A percentile compares a stretch with the other conserved stretches of the same genome.
These are phyloP conservation scores for Fistularia commersonii DNA, from an alignment of 2,797 vertebrate genomes.

Conservation along the genomic window DNA sequence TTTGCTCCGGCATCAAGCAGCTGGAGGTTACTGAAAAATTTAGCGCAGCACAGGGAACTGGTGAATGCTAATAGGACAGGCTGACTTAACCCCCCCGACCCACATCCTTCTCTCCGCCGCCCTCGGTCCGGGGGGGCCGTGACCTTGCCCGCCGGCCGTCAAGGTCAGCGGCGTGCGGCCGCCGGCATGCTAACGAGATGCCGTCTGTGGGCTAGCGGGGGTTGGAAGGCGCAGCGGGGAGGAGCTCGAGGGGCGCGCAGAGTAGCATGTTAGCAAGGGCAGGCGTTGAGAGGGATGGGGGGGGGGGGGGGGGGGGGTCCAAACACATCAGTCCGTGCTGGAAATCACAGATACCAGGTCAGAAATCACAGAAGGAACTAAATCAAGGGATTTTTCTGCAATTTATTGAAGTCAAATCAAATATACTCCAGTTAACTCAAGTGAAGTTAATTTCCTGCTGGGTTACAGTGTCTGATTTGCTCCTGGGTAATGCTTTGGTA, in stretches of 20 bases:
- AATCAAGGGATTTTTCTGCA: no score
- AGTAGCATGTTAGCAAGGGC: slow-evolving; percentile 42
- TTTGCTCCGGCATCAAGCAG: slow-evolving; percentile 78
- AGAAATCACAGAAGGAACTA: no score
- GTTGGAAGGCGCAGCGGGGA: slow-evolving; percentile 49
- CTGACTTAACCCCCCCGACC: slow-evolving; percentile 4
- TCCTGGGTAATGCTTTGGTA: no score
- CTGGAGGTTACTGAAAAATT: slow-evolving; percentile 82
- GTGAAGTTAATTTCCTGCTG: no score
- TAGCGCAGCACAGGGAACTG: slow-evolving; percentile 61
- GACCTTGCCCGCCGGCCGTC: slow-evolving; percentile 67
- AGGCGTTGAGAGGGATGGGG: slow-evolving; percentile 25
- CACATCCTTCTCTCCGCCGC: not conserved
- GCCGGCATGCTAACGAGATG: slow-evolving; percentile 69
- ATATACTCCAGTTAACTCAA: no score
- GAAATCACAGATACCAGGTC: no score
- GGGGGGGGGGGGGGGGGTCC: no score
- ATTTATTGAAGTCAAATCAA: no score
- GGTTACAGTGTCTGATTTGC: no score
- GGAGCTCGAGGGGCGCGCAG: slow-evolving; percentile 38
- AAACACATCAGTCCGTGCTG: no score
- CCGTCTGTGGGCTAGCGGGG: slow-evolving; percentile 16
- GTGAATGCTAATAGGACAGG: slow-evolving; percentile 72
- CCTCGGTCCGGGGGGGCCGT: slow-evolving; percentile 62
- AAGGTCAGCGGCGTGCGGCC: slow-evolving; percentile 39